A percentile compares a stretch with the other conserved stretches of the same genome.
phyloP scores from a whole-genome alignment of 2,797 vertebrate species.

The Crocidura indochinensis region DNA sequence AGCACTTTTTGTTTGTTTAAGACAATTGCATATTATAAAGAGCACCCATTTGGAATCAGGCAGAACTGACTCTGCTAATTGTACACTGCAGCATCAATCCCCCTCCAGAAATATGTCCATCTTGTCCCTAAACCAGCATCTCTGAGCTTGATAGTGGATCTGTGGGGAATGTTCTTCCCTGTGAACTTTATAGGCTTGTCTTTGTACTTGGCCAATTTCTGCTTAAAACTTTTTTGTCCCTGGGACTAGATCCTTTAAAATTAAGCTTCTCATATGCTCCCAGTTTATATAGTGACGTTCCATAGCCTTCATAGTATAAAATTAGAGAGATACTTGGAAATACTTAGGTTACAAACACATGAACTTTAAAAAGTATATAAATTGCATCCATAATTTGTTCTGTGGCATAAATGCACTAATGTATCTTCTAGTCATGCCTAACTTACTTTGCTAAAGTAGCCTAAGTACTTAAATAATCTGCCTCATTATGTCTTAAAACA shows the following conservation, averaged over 20 bases:
- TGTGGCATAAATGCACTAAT: conserved; percentile 13
- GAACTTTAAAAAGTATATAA: not conserved
- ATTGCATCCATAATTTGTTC: conserved; percentile 29
- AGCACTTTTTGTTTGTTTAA: not conserved
- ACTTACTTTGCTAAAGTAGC: conserved; percentile 36
- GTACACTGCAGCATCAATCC: not conserved
- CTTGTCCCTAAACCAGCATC: rapidly evolving
- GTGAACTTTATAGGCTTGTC: not conserved
- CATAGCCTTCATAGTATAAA: not conserved
- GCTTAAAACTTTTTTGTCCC: not conserved
- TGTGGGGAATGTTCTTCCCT: not conserved
- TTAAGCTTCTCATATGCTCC: not conserved
- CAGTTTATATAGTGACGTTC: not conserved
- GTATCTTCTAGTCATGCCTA: not conserved
- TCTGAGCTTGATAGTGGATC: not conserved
- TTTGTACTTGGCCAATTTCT: conserved; percentile 12
- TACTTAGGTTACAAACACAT: not conserved
- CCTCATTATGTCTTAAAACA: conserved; percentile 62
- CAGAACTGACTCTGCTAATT: not conserved
- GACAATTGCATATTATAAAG: not conserved
- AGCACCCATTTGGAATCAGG: not conserved
- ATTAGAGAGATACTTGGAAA: conserved; percentile 25
- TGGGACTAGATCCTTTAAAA: not conserved
- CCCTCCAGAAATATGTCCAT: not conserved
- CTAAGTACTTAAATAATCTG: conserved; percentile 30